phyloP scores from a whole-genome alignment of 2,113 vertebrate species.

The Bathybates hornii region DNA sequence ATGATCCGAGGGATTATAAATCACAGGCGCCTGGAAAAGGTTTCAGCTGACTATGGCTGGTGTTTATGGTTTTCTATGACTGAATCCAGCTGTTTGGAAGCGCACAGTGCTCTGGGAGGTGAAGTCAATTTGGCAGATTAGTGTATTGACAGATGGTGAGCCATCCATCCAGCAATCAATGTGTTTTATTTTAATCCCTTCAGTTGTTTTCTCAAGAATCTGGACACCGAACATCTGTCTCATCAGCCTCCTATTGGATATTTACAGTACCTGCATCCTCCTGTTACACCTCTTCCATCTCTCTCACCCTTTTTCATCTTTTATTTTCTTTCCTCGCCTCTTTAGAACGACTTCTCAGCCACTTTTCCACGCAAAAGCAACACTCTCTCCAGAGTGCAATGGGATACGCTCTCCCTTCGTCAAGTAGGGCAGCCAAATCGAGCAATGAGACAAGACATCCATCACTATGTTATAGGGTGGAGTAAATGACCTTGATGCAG shows the following conservation, averaged over 20 bases:
- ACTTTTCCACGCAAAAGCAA: not conserved
- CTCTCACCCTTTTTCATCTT: not conserved
- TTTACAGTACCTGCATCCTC: not conserved
- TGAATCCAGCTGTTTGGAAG: conserved; percentile 62
- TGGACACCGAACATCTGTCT: not conserved
- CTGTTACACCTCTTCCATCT: not conserved
- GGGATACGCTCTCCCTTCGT: conserved; percentile 2
- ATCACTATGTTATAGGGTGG: conserved; percentile 55
- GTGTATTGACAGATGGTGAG: conserved; percentile 50
- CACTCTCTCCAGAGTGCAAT: conserved; percentile 7
- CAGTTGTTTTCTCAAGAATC: conserved; percentile 37
- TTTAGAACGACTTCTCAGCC: conserved; percentile 10
- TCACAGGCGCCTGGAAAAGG: conserved; percentile 47
- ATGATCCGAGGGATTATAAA: conserved; percentile 61
- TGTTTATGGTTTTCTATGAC: conserved; percentile 64
- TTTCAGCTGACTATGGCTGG: conserved; percentile 42
- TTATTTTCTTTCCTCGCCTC: not conserved
- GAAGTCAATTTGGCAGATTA: conserved; percentile 67
- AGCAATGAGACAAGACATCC: conserved; percentile 65
- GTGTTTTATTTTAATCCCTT: conserved; percentile 45
- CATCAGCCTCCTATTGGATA: not conserved
- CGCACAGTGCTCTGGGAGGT: conserved; percentile 21
- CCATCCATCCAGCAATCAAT: conserved; percentile 61
- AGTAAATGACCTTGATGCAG: conserved; percentile 62
- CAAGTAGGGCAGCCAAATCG: conserved; percentile 41